Base-by-base conservation (phyloP, 2,113 vertebrate genomes). In the Leucoraja erinaceus region DNA sequence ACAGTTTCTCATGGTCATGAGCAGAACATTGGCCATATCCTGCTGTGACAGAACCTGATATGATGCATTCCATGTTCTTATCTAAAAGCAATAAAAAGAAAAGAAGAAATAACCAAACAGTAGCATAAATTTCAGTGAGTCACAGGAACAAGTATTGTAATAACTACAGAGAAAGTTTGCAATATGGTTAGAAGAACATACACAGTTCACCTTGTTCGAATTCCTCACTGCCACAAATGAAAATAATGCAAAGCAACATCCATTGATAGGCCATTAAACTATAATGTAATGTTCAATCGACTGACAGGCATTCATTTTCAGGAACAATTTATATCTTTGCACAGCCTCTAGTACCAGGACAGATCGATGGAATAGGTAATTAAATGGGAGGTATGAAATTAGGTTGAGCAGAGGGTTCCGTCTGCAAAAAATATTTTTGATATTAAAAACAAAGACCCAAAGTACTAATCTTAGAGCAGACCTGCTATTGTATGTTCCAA, bases 281-380 rank as follows among this genome's bases (percentile, higher is more conserved):
- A 61, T 25, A 86, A 86, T 12, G 25, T 9, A n/a, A n/a, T 61
- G 56, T 25, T 88, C 28, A 88, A n/a, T n/a, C 83, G 14, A 56
- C 28, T 61, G 22, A 61, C n/a, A 28, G 12, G 59, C 59, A 63
- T 88, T n/a, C 54, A 59, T 88, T 88, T 84, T 88, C 59, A 14
- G 59, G 59, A 88, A 88, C 56, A 88, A 88, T 88, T 88, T 63
- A 88, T 88, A 61, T 6, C 83, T 88, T 31, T 0, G 28, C 11
- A 84, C 54, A 16, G 81, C 54, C 81, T 59, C 22, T 59, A n/a
- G 81, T 25, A 59, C 81, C 9, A 59, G 81, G 22, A 84, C 1
- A 84, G 81, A 84, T 84, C 81, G 59, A 59, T 88, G 83, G 83
- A 88, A 88, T 63, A 54, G 56, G 38, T 22, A 28, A 84, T 59